Evolutionary conservation across 2,113 vertebrate species (phyloP).

Genomic region (Calyptomena viridis): DNA sequence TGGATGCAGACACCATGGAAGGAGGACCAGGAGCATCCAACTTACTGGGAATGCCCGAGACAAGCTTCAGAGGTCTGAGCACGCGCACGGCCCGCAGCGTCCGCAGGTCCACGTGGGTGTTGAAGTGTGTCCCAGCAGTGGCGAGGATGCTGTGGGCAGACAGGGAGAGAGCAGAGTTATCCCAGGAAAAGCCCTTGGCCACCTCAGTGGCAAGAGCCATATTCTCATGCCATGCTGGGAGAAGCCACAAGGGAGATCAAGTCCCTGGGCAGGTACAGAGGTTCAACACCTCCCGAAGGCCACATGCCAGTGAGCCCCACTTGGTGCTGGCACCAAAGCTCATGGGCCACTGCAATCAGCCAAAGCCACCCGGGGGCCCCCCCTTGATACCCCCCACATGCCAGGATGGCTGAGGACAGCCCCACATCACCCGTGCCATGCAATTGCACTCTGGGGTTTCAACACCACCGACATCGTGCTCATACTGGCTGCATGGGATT

Average conservation of each 20-base stretch:
- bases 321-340: neutral
- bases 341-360: fast-evolving
- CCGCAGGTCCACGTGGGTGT: constrained; percentile 94
- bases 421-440: fast-evolving
- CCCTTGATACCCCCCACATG: fast-evolving
- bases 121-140: constrained; percentile 93
- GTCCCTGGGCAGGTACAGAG: neutral
- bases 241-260: fast-evolving
- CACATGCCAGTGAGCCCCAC: fast-evolving
- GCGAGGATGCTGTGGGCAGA: constrained; percentile 88
- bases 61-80: constrained; percentile 93
- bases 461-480: fast-evolving
- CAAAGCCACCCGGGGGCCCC: neutral
- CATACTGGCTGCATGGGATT: neutral
- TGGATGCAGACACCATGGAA: fast-evolving
- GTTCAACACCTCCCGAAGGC: neutral
- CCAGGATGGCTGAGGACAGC: neutral
- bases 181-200: neutral
- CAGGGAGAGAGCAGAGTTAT: constrained; percentile 43
- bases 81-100: constrained; percentile 93
- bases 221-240: fast-evolving
- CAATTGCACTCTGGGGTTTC: neutral
- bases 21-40: neutral
- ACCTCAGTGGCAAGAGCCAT: neutral
- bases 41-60: constrained; percentile 97